Evolutionary conservation across 2,797 vertebrate genomes (phyloP), one percentile per base, ranked within the genome.

Genomic region (Alosa sapidissima): DNA sequence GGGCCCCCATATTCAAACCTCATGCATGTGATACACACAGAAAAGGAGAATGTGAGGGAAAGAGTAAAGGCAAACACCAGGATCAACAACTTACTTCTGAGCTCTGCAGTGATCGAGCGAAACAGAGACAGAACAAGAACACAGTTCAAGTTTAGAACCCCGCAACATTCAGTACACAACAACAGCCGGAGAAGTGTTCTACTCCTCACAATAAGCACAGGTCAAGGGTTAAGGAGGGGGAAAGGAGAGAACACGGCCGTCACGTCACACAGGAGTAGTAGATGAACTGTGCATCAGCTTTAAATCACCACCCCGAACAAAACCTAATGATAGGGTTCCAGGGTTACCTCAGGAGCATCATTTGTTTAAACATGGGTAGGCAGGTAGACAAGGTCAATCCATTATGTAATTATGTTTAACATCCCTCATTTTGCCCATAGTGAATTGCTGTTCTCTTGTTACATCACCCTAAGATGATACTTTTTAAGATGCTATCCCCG

Each of bases 21-120:
- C 94, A 95, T 96, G 94, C 95, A 95, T 93, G 93, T 95, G 93
- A 94, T 93, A 94, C 90, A 93, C 89, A 92, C 92, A 95, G 93
- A 93, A 94, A 93, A 93, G 93, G 89, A 93, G 92, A 83, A 89
- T 82, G 90, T 88, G 93, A 93, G 93, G 93, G 91, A 83, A 28
- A 55, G 82, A 52, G 91, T 91, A 85, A 75, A 82, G 84, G 92
- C 92, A 91, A 78, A 95, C 95, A 95, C 93, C 94, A 92, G 94
- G 94, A 95, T 94, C 93, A 94, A 94, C 72, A 91, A 98, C 97
- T 98, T 98, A 98, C 97, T 98, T 98, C 95, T 98, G 97, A 96
- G 97, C 97, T 96, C 97, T 98, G 97, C 95, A 89, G 94, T 96
- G 96, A 96, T 91, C 94, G 94, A 93, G 96, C 92, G 91, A 93